These are phyloP conservation scores for Leptinotarsa defecta DNA, from an alignment of 1,140 invertebrate genomes.

Conservation along the genomic window DNA sequence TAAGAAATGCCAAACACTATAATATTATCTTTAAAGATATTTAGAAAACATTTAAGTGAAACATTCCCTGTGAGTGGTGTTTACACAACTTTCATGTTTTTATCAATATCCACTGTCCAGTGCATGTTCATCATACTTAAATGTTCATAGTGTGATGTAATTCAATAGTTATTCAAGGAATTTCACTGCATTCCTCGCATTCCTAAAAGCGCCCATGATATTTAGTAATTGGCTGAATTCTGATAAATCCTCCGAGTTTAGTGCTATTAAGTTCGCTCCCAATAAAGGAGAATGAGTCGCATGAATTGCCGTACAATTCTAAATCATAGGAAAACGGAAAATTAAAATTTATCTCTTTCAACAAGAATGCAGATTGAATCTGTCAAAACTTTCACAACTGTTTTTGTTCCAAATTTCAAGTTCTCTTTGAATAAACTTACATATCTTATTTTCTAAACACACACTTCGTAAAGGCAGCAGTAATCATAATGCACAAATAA, in stretches of 20 bases:
- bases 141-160: conserved; percentile 23
- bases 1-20: too few relatives aligned
- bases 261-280: too few relatives aligned
- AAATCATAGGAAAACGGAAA: not conserved
- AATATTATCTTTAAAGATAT: too few relatives aligned
- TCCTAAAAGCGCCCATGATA: conserved; percentile 11
- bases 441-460: not conserved
- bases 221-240: not conserved
- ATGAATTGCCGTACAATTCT: too few relatives aligned
- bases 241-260: too few relatives aligned
- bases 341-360: not conserved
- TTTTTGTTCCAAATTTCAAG: not conserved
- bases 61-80: too few relatives aligned
- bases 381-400: conserved; percentile 2
- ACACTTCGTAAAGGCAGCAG: not conserved
- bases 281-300: too few relatives aligned
- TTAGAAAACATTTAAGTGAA: too few relatives aligned
- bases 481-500: not conserved
- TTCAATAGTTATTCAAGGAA: conserved; percentile 22
- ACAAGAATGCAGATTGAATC: not conserved
- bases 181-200: conserved; percentile 9
- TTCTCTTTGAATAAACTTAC: not conserved
- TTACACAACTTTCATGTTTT: too few relatives aligned
- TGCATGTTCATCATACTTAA: conserved; percentile 1
- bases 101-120: not conserved